phyloP scores from a whole-genome alignment of 2,888 invertebrate species.

The Hypercompe scribonia region DNA sequence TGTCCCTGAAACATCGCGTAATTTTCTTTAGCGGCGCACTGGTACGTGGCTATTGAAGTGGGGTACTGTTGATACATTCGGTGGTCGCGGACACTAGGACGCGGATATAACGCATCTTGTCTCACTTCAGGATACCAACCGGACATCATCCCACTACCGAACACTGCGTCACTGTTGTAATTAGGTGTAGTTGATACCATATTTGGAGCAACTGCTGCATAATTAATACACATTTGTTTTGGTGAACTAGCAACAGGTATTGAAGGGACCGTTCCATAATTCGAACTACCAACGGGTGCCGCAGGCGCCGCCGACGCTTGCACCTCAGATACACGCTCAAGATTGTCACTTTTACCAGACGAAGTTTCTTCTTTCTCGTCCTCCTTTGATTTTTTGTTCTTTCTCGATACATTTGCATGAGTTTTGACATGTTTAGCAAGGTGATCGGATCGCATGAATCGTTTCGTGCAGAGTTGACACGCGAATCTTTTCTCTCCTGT shows the following conservation, averaged over 20 bases:
- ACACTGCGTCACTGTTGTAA: constrained; percentile 68
- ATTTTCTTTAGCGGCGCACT: constrained; percentile 82
- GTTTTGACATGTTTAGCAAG: constrained; percentile 97
- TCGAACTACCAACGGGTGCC: constrained; percentile 66
- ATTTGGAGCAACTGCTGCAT: constrained; percentile 69
- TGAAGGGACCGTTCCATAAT: constrained; percentile 73
- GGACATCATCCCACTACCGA: constrained; percentile 64
- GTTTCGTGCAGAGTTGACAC: constrained; percentile 94
- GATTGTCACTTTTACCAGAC: constrained; percentile 59
- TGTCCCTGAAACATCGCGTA: constrained; percentile 83
- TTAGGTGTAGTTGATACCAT: constrained; percentile 59
- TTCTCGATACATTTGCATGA: constrained; percentile 89
- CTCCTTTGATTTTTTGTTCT: constrained; percentile 76
- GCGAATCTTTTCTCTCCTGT: constrained; percentile 96
- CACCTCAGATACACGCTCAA: constrained; percentile 43
- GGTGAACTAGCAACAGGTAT: constrained; percentile 62
- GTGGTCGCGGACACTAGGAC: constrained; percentile 69
- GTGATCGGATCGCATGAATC: constrained; percentile 97
- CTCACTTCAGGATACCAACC: constrained; percentile 77
- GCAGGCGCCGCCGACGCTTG: constrained; percentile 38
- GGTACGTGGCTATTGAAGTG: constrained; percentile 72
- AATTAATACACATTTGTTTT: constrained; percentile 69
- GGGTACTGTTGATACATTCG: constrained; percentile 79
- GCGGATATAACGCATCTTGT: constrained; percentile 72
- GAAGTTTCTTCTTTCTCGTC: constrained; percentile 77